Evolutionary conservation across 2,797 vertebrate genomes (phyloP).

Genomic region (Melanotaenia trifasciata): DNA sequence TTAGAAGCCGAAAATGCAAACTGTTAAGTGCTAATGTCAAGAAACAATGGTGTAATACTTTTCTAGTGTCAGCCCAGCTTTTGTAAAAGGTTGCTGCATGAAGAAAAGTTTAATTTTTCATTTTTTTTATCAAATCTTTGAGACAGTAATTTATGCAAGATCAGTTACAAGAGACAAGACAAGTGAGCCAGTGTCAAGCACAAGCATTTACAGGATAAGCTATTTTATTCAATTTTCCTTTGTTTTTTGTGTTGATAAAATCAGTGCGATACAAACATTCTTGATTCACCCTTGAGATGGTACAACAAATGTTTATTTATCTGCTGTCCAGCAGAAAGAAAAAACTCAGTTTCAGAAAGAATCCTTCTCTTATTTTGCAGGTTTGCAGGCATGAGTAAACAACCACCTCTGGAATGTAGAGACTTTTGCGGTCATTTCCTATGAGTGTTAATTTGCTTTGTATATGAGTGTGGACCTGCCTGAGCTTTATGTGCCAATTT

Average conservation of each 20-base stretch:
- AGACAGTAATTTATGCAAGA: background rate
- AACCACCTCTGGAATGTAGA: slow-evolving; percentile 41
- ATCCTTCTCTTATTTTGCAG: slow-evolving; percentile 6
- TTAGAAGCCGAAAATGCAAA: slow-evolving; percentile 13
- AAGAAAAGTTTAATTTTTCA: background rate
- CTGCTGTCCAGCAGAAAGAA: background rate
- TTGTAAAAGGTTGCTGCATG: background rate
- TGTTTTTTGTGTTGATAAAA: no score
- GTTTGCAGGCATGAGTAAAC: slow-evolving; percentile 32
- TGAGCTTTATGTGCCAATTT: slow-evolving; percentile 51
- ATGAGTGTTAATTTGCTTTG: slow-evolving; percentile 23
- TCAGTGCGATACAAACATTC: no score
- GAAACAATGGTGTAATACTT: slow-evolving; percentile 2
- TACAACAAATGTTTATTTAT: background rate
- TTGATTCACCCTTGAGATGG: background rate
- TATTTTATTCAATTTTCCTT: no score
- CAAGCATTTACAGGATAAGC: background rate
- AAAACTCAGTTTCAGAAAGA: background rate
- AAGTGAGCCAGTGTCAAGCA: background rate
- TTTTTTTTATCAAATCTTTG: background rate
- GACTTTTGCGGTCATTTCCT: slow-evolving; percentile 25
- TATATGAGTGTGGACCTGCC: slow-evolving; percentile 31
- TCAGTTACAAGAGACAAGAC: background rate
- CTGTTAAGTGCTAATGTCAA: background rate
- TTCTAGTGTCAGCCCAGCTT: background rate